Conservation (phyloP, 2,888 invertebrate genomes). For the Noctua pronuba region DNA sequence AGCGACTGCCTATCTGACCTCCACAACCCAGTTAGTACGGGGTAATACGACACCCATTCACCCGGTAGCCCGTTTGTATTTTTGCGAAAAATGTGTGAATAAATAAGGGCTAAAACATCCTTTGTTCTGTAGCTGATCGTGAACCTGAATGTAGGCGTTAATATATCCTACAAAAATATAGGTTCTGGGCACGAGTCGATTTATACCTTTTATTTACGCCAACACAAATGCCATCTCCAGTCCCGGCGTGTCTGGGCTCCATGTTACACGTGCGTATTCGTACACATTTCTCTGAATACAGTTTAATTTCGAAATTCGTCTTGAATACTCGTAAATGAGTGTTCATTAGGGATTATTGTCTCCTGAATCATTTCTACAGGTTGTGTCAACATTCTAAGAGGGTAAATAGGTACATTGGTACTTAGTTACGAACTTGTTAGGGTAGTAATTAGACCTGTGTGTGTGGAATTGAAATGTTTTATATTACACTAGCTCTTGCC, state of each 20-base stretch:
- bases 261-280: constrained; percentile 21
- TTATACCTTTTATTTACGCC: not conserved
- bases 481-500: not conserved
- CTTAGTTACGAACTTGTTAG: constrained; percentile 32
- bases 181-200: constrained; percentile 7
- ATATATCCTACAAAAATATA: not conserved
- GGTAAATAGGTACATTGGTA: constrained; percentile 26
- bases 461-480: constrained; percentile 46
- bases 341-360: constrained; percentile 60
- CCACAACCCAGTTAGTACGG: no score
- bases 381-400: constrained; percentile 42
- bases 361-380: constrained; percentile 40
- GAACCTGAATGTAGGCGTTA: not conserved
- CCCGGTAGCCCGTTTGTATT: not conserved
- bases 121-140: not conserved
- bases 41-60: no score
- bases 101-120: not conserved
- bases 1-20: no score
- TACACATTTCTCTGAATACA: constrained; percentile 70
- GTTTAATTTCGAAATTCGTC: constrained; percentile 67
- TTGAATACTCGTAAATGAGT: constrained; percentile 55
- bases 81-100: not conserved
- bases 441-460: constrained; percentile 32
- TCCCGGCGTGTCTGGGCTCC: not conserved
- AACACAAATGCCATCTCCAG: constrained; percentile 16